phyloP scores from a whole-genome alignment of 2,113 vertebrate species.

The Thymallus thymallus region DNA sequence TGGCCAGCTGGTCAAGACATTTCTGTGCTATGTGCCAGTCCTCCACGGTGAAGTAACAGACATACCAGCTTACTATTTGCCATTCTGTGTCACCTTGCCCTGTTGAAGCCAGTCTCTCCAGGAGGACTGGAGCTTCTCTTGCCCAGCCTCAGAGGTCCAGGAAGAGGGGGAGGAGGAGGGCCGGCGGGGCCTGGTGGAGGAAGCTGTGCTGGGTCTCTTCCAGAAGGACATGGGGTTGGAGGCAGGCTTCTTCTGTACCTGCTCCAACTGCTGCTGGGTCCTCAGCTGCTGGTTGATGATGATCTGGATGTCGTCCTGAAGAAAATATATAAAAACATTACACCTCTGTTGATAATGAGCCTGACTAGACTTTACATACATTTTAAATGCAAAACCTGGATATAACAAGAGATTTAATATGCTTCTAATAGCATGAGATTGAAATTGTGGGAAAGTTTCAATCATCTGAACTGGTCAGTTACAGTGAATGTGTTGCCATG shows the following conservation, averaged over 20 bases:
- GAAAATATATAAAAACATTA: slow-evolving; percentile 2
- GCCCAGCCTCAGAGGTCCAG: slow-evolving; percentile 49
- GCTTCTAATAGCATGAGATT: neutral
- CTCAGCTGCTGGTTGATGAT: slow-evolving; percentile 78
- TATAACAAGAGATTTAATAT: neutral
- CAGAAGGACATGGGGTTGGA: slow-evolving; percentile 63
- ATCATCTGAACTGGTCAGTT: neutral
- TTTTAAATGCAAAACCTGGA: neutral
- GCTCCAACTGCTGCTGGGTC: slow-evolving; percentile 74
- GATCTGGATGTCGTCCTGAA: slow-evolving; percentile 81
- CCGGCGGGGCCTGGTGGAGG: slow-evolving; percentile 50
- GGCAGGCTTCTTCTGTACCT: slow-evolving; percentile 44
- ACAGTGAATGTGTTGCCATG: slow-evolving; percentile 7
- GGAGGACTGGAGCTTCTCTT: slow-evolving; percentile 58
- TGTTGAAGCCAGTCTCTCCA: slow-evolving; percentile 75
- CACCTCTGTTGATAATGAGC: neutral
- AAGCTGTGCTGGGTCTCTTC: slow-evolving; percentile 44
- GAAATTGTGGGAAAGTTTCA: neutral
- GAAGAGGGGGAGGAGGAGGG: slow-evolving; percentile 34
- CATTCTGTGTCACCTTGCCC: slow-evolving; percentile 60
- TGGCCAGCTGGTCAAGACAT: neutral
- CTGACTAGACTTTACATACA: neutral
- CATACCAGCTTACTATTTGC: slow-evolving; percentile 44
- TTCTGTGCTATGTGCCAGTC: neutral
- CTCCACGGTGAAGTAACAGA: neutral